Evolutionary conservation across 2,888 invertebrate species (phyloP).

Genomic region (Stratiomys singularior): DNA sequence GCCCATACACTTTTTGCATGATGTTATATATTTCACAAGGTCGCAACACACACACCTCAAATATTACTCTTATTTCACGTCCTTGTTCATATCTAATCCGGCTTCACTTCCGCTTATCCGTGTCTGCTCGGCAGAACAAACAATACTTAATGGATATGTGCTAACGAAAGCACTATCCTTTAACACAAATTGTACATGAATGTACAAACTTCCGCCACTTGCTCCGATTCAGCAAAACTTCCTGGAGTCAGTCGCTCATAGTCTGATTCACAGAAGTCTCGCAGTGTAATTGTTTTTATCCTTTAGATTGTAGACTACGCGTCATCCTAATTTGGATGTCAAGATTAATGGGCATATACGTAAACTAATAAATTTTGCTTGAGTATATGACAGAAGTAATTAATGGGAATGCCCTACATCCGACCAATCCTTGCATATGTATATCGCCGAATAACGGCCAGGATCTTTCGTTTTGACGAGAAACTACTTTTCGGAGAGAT

Average conservation of each 20-base stretch:
- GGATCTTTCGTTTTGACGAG: neutral
- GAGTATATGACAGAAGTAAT: slow-evolving; percentile 43
- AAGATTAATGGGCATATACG: slow-evolving; percentile 45
- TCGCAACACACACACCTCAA: too few species aligned
- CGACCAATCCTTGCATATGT: neutral
- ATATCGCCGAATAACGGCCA: neutral
- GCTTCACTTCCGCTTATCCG: too few species aligned
- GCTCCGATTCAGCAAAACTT: slow-evolving; percentile 31
- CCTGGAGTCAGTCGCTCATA: neutral
- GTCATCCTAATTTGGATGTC: slow-evolving; percentile 40
- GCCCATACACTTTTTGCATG: too few species aligned
- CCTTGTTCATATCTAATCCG: too few species aligned
- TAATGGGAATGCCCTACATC: slow-evolving; percentile 39
- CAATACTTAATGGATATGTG: too few species aligned
- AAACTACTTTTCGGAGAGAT: slow-evolving; percentile 52
- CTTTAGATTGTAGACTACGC: slow-evolving; percentile 9
- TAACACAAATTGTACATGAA: neutral
- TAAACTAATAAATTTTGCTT: slow-evolving; percentile 40
- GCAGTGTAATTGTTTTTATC: slow-evolving; percentile 23
- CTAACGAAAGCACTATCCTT: neutral
- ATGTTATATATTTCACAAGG: too few species aligned
- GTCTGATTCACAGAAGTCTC: neutral
- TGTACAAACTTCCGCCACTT: slow-evolving; percentile 12
- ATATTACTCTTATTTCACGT: too few species aligned
- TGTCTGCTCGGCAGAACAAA: too few species aligned